These are phyloP conservation scores for Microcebus griseorufus DNA, from an alignment of 2,113 vertebrate genomes.

Conservation along the genomic window DNA sequence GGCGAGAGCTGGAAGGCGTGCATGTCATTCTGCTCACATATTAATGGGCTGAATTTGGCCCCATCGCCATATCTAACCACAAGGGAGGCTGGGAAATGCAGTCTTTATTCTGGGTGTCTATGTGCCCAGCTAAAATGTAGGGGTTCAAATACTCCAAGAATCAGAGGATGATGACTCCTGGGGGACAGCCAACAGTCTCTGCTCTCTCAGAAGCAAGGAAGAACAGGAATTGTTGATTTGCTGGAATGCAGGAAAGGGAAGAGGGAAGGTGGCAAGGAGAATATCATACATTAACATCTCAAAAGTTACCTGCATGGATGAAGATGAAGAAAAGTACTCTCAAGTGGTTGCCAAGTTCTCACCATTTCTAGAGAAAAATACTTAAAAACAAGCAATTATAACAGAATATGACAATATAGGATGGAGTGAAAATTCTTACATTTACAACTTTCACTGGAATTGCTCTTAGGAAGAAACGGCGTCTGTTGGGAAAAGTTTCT, in stretches of 20 bases:
- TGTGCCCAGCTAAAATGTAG: not conserved
- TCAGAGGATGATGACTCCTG: not conserved
- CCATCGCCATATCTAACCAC: not conserved
- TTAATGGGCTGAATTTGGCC: not conserved
- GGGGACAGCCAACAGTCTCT: not conserved
- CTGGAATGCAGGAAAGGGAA: not conserved
- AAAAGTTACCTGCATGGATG: not conserved
- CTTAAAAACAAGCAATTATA: not conserved
- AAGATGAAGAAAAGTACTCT: not conserved
- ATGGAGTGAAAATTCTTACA: not conserved
- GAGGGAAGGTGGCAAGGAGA: not conserved
- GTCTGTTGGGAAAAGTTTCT: not conserved
- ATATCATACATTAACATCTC: not conserved
- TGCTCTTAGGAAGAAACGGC: not conserved
- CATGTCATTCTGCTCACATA: not conserved
- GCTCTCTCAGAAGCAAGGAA: not conserved
- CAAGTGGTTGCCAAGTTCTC: not conserved
- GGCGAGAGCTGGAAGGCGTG: not conserved
- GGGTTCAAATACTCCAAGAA: not conserved
- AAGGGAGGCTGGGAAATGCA: not conserved
- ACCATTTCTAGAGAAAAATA: not conserved
- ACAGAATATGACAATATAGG: not conserved
- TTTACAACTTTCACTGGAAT: not conserved
- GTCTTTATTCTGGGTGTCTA: not conserved
- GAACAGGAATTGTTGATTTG: not conserved